phyloP scores from a whole-genome alignment of 2,797 vertebrate species.

The Dallia pectoralis region DNA sequence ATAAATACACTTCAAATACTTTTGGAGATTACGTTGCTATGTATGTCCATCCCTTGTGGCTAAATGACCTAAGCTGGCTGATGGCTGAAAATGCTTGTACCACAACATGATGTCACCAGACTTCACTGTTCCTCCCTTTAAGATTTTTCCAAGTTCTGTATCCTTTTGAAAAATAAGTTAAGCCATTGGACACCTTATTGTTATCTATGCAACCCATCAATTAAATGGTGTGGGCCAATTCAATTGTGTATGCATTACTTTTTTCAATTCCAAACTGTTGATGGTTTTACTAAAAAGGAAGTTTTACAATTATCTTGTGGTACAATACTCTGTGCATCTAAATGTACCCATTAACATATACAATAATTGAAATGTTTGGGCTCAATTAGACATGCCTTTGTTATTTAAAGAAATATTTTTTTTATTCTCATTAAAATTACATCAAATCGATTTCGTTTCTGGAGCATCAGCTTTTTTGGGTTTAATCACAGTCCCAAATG shows the following conservation, averaged over 20 bases:
- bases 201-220: constrained; percentile 6
- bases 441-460: too few species aligned
- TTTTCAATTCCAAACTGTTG: constrained; percentile 10
- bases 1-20: not conserved
- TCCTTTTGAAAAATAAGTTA: constrained; percentile 14
- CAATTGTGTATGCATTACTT: constrained; percentile 40
- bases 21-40: not conserved
- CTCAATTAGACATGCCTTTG: too few species aligned
- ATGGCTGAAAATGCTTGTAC: constrained; percentile 13
- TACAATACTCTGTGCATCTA: constrained; percentile 28
- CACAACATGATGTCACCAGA: constrained; percentile 25
- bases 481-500: too few species aligned
- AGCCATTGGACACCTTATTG: constrained; percentile 27
- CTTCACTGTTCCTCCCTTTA: constrained; percentile 21
- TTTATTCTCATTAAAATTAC: too few species aligned
- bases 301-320: constrained; percentile 17
- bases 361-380: constrained; percentile 13
- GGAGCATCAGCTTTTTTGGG: too few species aligned
- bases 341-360: constrained; percentile 13
- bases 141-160: constrained; percentile 32
- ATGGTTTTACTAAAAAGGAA: not conserved
- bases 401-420: too few species aligned
- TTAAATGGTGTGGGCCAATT: constrained; percentile 17
- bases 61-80: constrained; percentile 23
- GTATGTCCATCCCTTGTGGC: not conserved